Evolutionary conservation across 2,113 vertebrate genomes (phyloP).

Genomic region (Thunnus thynnus): DNA sequence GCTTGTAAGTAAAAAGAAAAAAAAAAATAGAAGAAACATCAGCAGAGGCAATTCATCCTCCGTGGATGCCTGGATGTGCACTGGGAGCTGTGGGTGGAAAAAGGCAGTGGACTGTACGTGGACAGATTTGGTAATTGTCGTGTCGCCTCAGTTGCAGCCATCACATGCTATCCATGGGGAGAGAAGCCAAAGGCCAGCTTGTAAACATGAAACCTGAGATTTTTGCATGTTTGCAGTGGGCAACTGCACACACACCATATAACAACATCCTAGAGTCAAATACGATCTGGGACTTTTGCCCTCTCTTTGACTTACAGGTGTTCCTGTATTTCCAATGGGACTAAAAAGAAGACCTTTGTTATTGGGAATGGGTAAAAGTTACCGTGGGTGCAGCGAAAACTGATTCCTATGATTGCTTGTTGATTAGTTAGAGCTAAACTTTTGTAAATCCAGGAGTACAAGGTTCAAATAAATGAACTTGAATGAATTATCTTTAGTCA

Average conservation of each 20-base stretch:
- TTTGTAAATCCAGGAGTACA: background rate
- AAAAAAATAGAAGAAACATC: slow-evolving; percentile 22
- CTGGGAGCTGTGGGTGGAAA: slow-evolving; percentile 36
- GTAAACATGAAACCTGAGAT: slow-evolving; percentile 65
- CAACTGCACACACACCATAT: slow-evolving; percentile 17
- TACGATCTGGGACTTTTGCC: background rate
- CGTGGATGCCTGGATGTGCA: slow-evolving; percentile 22
- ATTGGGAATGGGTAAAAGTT: background rate
- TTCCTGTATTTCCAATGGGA: background rate
- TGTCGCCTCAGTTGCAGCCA: slow-evolving; percentile 43
- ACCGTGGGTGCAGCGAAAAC: background rate
- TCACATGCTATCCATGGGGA: slow-evolving; percentile 56
- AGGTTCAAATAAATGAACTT: background rate
- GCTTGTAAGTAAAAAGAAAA: slow-evolving; percentile 16
- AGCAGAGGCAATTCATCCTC: slow-evolving; percentile 42
- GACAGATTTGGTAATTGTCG: slow-evolving; percentile 56
- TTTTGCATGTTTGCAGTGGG: slow-evolving; percentile 37
- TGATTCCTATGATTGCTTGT: background rate
- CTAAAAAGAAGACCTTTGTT: background rate
- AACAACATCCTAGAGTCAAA: slow-evolving; percentile 8
- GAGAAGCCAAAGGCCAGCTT: slow-evolving; percentile 65
- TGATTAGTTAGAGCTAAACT: background rate
- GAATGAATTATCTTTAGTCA: background rate
- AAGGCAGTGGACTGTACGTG: slow-evolving; percentile 41
- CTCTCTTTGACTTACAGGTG: slow-evolving; percentile 7